Evolutionary conservation across 1,140 invertebrate genomes (phyloP), one percentile per base, ranked within the genome.

Genomic region (Solenopsis invicta): DNA sequence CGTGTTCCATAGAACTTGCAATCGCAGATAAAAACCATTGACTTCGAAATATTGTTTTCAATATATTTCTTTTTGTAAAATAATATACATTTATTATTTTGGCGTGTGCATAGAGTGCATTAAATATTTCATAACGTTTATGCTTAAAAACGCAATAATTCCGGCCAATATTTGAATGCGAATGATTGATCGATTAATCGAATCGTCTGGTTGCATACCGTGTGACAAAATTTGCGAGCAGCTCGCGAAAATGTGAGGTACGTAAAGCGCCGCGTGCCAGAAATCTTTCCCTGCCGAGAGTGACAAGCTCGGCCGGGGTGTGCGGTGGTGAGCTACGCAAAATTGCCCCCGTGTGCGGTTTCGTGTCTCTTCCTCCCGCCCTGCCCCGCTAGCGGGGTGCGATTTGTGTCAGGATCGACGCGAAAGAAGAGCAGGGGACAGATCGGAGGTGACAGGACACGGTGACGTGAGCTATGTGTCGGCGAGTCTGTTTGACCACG

Each of bases 371-470:
- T 34, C 67, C 72, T 75, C 67, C 37, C 37, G 12, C 29, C 4
- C 29, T 21, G 50, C 18, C 67, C 37, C 45, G 34, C 13, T 6
- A 6, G 56, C 8, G 45, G 21, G 41, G 5, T 4, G 48, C n/a
- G 18, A n/a, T 82, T 34, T 45, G 54, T 54, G 77, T 62, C 29
- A 66, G 77, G 50, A 74, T 89, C 89, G 77, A 77, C 85, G 88
- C 21, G 45, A 52, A 87, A 84, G 72, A 84, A 90, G 67, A 62
- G 75, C 82, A 54, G 10, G 52, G 41, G 62, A 29, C 81, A 66
- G 66, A 87, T 62, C 29, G 54, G 62, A 87, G 76, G 88, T 87
- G 88, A 90, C 85, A 86, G 75, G 9, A 67, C 52, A 66, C 56
- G 34, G 77, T 72, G 84, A 41, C 37, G 77, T 82, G 85, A 89